Evolutionary conservation across 2,113 vertebrate species (phyloP).

Genomic region (Dipodomys stephensi): DNA sequence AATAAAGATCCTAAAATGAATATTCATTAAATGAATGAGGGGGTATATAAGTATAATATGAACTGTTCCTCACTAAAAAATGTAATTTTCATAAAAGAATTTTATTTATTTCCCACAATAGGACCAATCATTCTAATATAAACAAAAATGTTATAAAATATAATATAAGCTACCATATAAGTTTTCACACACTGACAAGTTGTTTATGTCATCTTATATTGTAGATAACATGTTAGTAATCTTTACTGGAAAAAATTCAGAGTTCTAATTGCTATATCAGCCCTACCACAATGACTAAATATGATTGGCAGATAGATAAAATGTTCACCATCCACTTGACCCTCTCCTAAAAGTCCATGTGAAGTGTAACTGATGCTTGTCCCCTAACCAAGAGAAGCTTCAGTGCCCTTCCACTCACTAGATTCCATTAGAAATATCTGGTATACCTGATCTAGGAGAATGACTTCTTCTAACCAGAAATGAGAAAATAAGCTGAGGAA

Average conservation of each 20-base stretch:
- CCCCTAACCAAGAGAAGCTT: background rate
- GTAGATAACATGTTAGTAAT: background rate
- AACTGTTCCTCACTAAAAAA: background rate
- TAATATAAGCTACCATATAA: background rate
- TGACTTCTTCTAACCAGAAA: constrained; percentile 72
- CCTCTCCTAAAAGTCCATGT: background rate
- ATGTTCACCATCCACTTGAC: background rate
- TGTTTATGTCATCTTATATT: background rate
- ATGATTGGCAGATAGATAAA: background rate
- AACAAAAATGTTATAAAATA: background rate
- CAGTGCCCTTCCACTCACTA: constrained; percentile 73
- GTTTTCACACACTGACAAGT: background rate
- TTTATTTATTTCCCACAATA: background rate
- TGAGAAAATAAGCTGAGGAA: constrained; percentile 79
- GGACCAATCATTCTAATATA: background rate
- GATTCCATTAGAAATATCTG: constrained; percentile 82
- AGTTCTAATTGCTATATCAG: background rate
- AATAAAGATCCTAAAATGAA: background rate
- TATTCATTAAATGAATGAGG: background rate
- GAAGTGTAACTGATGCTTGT: constrained; percentile 41
- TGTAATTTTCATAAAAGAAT: background rate
- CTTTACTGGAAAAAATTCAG: background rate
- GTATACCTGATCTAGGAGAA: constrained; percentile 80
- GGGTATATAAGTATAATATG: background rate
- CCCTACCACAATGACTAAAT: background rate